Evolutionary conservation across 2,888 invertebrate genomes (phyloP).

Genomic region (Chymomyza caudatula): DNA sequence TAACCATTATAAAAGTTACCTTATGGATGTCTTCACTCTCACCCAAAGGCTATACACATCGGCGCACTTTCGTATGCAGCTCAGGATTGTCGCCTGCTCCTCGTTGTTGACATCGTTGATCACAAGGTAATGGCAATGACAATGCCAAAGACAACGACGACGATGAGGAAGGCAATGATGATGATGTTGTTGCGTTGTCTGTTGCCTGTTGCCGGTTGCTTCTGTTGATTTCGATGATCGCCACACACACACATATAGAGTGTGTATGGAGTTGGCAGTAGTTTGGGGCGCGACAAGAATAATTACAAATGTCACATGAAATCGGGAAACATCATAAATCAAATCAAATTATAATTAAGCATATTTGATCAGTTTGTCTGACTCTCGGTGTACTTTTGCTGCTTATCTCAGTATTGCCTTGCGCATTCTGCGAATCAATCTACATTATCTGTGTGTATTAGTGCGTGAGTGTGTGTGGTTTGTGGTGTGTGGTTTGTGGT

Average conservation of each 20-base stretch:
- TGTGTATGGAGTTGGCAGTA: constrained; percentile 14
- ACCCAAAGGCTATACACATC: background rate
- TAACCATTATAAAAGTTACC: constrained; percentile 13
- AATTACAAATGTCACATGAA: constrained; percentile 76
- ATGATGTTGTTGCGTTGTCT: constrained; percentile 40
- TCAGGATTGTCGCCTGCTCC: constrained; percentile 72
- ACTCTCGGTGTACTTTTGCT: background rate
- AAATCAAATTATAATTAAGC: constrained; percentile 74
- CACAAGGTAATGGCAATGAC: constrained; percentile 36
- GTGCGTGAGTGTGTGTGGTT: too few relatives aligned
- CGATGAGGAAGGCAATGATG: constrained; percentile 12
- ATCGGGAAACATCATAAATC: constrained; percentile 76
- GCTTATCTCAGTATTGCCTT: constrained; percentile 41
- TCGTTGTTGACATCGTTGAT: constrained; percentile 68
- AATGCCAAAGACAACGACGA: constrained; percentile 6
- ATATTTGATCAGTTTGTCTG: constrained; percentile 65
- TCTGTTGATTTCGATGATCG: constrained; percentile 57
- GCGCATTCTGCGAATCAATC: constrained; percentile 10
- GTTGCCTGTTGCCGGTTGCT: constrained; percentile 12
- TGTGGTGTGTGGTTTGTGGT: background rate
- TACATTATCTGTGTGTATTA: background rate
- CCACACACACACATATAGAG: constrained; percentile 8
- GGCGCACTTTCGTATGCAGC: constrained; percentile 65
- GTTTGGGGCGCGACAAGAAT: constrained; percentile 75
- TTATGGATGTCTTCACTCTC: constrained; percentile 5